These are phyloP conservation scores for Melospiza melodia DNA, from an alignment of 2,113 vertebrate species.

Conservation along the genomic window DNA sequence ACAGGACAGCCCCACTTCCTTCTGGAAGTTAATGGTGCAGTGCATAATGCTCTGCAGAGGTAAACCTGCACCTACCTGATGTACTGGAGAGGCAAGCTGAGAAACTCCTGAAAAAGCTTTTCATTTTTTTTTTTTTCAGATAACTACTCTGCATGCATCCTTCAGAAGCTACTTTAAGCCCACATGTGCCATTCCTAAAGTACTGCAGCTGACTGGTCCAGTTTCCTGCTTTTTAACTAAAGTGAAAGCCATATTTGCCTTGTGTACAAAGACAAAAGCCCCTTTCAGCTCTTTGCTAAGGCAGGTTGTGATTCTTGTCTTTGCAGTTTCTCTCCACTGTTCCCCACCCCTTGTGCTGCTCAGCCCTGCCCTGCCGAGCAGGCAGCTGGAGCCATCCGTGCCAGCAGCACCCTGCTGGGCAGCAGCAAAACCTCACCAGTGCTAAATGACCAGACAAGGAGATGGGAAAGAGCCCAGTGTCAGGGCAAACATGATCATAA, in stretches of 20 bases:
- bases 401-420: not conserved
- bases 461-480: not conserved
- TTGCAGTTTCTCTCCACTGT: not conserved
- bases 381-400: not conserved
- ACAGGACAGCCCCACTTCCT: not conserved
- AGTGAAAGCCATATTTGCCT: not conserved
- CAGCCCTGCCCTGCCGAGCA: accelerated
- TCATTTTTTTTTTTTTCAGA: not conserved
- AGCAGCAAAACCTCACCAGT: not conserved
- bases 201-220: not conserved
- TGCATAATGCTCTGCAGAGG: not conserved
- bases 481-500: not conserved
- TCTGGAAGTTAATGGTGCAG: not conserved
- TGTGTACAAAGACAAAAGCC: not conserved
- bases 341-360: not conserved
- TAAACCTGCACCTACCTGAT: not conserved
- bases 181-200: not conserved
- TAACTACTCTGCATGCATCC: not conserved
- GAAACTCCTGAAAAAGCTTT: not conserved
- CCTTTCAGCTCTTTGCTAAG: not conserved
- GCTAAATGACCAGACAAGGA: not conserved
- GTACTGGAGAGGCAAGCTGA: not conserved
- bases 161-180: not conserved
- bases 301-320: not conserved
- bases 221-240: not conserved